These are phyloP conservation scores for Galleria mellonella DNA, from an alignment of 1,140 invertebrate genomes.

Conservation along the genomic window DNA sequence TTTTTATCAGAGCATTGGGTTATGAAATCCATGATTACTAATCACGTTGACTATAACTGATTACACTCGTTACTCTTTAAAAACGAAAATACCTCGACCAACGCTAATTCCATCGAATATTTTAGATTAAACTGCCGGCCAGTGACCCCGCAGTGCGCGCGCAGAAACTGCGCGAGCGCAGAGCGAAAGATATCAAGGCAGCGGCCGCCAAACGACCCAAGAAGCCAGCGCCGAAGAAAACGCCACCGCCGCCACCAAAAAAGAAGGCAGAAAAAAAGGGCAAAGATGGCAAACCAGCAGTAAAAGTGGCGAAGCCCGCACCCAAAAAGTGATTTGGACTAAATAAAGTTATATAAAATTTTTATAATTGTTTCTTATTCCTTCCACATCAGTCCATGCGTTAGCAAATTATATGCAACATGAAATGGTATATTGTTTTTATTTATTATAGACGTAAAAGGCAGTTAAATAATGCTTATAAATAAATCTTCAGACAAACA, in stretches of 20 bases:
- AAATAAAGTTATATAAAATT: conserved; percentile 6
- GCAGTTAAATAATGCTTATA: no score
- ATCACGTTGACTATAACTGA: conserved; percentile 71
- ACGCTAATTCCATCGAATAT: conserved; percentile 6
- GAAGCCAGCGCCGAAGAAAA: conserved; percentile 62
- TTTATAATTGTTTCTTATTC: not conserved
- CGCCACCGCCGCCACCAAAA: conserved; percentile 38
- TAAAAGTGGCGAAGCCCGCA: conserved; percentile 34
- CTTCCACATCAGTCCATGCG: no score
- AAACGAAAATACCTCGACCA: not conserved
- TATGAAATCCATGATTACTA: conserved; percentile 75
- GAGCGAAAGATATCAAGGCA: conserved; percentile 72
- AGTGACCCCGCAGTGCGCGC: conserved; percentile 69
- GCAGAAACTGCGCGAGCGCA: conserved; percentile 68
- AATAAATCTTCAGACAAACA: no score
- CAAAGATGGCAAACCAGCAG: conserved; percentile 7
- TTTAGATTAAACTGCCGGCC: conserved; percentile 74
- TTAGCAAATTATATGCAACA: no score
- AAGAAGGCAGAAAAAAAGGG: conserved; percentile 36
- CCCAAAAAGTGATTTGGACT: conserved; percentile 16
- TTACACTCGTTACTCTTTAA: not conserved
- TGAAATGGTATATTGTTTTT: no score
- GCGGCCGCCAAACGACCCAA: conserved; percentile 74
- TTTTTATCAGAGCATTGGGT: conserved; percentile 77
- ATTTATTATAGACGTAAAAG: no score